A percentile compares a stretch with the other conserved stretches of the same genome.
Conservation (phyloP, 1,140 invertebrate species). For the Platorchestia sp. region DNA sequence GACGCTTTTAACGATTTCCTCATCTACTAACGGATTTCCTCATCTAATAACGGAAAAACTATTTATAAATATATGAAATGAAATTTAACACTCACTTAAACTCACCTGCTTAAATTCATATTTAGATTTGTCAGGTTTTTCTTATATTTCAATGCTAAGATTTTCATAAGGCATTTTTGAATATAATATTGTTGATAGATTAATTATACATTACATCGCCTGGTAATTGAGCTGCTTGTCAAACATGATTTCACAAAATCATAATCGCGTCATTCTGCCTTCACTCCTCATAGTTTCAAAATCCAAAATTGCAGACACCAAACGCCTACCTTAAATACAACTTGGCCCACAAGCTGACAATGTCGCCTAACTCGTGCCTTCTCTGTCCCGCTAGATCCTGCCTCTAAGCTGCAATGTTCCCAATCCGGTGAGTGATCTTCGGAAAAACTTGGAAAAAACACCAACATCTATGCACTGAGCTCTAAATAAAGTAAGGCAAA, state of each 20-base stretch:
- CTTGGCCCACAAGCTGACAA: not conserved
- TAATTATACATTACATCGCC: not conserved
- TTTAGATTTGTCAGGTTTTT: too few relatives aligned
- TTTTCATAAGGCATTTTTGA: too few relatives aligned
- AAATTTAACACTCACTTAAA: too few relatives aligned
- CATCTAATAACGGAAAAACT: too few relatives aligned
- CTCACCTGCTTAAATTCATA: too few relatives aligned
- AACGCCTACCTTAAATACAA: not conserved
- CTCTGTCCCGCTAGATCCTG: slow-evolving; percentile 30
- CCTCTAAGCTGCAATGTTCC: slow-evolving; percentile 32
- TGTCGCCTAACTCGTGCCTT: not conserved
- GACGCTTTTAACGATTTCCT: too few relatives aligned
- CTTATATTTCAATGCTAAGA: too few relatives aligned
- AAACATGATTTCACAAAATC: not conserved
- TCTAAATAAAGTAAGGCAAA: too few relatives aligned
- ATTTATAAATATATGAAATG: too few relatives aligned
- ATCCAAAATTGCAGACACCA: not conserved
- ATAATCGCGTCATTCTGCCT: not conserved
- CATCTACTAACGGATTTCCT: too few relatives aligned
- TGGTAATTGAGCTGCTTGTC: not conserved
- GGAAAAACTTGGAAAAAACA: too few relatives aligned
- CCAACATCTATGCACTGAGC: not conserved
- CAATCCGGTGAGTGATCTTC: not conserved
- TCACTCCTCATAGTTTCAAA: not conserved
- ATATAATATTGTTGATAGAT: too few relatives aligned